Evolutionary conservation across 2,797 vertebrate species (phyloP).

Genomic region (Passerculus sandwichensis): DNA sequence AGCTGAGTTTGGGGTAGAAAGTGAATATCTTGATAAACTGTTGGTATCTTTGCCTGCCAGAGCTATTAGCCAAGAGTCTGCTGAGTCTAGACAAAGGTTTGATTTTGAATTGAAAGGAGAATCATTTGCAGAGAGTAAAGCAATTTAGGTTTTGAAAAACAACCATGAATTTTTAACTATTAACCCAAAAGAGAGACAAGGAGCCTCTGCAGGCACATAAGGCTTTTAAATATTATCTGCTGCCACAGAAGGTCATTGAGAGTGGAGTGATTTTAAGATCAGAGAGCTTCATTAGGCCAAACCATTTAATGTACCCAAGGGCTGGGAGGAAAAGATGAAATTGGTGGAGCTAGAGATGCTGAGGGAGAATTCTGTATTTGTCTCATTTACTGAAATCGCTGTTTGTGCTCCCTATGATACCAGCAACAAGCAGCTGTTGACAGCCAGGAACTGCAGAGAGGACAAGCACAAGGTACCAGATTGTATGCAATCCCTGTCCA

Average conservation of each 20-base stretch:
- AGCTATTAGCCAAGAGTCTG: constrained; percentile 73
- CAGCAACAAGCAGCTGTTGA: constrained; percentile 2
- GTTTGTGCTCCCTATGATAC: background rate
- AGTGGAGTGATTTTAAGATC: constrained; percentile 61
- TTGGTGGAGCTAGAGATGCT: background rate
- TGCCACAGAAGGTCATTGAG: constrained; percentile 33
- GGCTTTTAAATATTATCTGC: constrained; percentile 61
- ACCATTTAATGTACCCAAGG: background rate
- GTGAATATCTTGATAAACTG: constrained; percentile 58
- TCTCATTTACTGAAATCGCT: background rate
- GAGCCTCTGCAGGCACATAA: constrained; percentile 63
- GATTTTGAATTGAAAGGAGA: constrained; percentile 79
- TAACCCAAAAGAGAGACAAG: constrained; percentile 75
- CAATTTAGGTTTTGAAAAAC: constrained; percentile 79
- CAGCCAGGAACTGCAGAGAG: background rate
- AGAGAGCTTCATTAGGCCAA: constrained; percentile 61
- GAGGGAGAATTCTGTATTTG: background rate
- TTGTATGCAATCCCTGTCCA: background rate
- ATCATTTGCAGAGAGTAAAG: constrained; percentile 74
- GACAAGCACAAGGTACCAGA: background rate
- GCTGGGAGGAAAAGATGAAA: constrained; percentile 3
- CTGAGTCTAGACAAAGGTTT: constrained; percentile 81
- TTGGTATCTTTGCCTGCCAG: constrained; percentile 68
- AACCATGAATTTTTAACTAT: constrained; percentile 83
- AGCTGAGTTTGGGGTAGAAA: constrained; percentile 38